Base-by-base conservation (phyloP, 92 coral and sea anemone genomes). In the Phymanthus crucifer region DNA sequence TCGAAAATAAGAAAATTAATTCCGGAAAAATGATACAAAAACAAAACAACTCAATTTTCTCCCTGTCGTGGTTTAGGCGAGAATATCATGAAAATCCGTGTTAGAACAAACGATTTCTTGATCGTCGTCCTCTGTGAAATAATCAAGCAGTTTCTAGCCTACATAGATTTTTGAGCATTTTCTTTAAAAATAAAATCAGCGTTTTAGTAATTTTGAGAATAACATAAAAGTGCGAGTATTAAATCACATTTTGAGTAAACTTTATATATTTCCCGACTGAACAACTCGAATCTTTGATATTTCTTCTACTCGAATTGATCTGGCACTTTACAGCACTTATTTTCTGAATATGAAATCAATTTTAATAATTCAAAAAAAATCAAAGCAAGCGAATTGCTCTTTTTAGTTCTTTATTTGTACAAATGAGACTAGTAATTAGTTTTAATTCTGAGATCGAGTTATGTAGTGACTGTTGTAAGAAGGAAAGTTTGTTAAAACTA, bases 21-120 rank as follows among this genome's bases (percentile, higher is more conserved):
- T 61, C 68, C 68, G 68, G 68, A 8, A 24, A 61, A 43, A 61
- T 27, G 68, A 61, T 61, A 61, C 33, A 27, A 61, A 61, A 61
- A 61, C 34, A 61, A 61, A 61, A 61, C 13, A 61, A 61, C 29
- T 24, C 4, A 8, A 27, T 8, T 12, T 24, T 57, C 66, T 12
- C n/a, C 10, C 29, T 61, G 68, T 61, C 33, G 14, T 61, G 34
- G 26, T 61, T 34, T 10, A 29, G 16, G 6, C 3, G 29, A 61
- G 11, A 40, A 19, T 73, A 73, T 73, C 78, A 43, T 46, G 78
- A 73, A 73, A 73, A 73, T 73, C 78, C 78, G 32, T 45, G 78
- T 73, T 47, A 32, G 35, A 18, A 35, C 50, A 5, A 34, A 38
- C 43, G 24, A 70, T 43, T 10, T 43, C 48, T 43, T 38, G 18